Base-by-base conservation (phyloP, 2,797 vertebrate genomes). In the Gadopsis marmoratus region DNA sequence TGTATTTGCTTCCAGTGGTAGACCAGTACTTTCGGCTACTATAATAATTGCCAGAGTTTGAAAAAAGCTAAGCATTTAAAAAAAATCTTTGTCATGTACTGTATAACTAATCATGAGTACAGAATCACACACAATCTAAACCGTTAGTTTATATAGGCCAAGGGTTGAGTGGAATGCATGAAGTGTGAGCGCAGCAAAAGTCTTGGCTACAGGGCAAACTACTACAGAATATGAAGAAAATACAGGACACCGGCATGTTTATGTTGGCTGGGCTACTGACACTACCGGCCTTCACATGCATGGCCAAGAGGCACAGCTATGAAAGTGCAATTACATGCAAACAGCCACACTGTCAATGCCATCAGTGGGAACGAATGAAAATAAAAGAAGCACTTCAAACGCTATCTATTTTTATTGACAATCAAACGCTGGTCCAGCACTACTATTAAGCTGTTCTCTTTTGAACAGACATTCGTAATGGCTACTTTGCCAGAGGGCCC, bases 341-440 rank as follows among this genome's bases (percentile, higher is more conserved):
- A 93, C 86, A 69, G 76, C 67, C 43, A 31, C 62, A 68, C 48
- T 86, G 87, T 91, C 85, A 82, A 77, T 54, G 73, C 61, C 82
- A 84, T 90, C 84, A 86, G 55, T n/a, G 39, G 72, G 77, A 86
- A 87, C 86, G 83, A 91, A 92, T 85, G 78, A 72, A 86, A 87
- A 91, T 81, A 81, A 89, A 90, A 71, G 79, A 56, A 84, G 80
- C 83, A 71, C 82, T 90, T 88, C 66, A 88, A 88, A 84, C 29
- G 55, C 78, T 37, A 85, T 90, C 74, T 82, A 65, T 71, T 93
- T 91, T 90, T 85, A 92, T 85, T 91, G 91, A 91, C 90, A 86
- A 85, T 91, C 82, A 85, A 87, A 76, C 10, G 17, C 60, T 26
- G 56, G 87, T 84, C 81, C 82, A 7, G 81, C 76, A 71, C 77